Conservation (phyloP, 2,888 invertebrate genomes). For the Sarcophaga caerulescens region DNA sequence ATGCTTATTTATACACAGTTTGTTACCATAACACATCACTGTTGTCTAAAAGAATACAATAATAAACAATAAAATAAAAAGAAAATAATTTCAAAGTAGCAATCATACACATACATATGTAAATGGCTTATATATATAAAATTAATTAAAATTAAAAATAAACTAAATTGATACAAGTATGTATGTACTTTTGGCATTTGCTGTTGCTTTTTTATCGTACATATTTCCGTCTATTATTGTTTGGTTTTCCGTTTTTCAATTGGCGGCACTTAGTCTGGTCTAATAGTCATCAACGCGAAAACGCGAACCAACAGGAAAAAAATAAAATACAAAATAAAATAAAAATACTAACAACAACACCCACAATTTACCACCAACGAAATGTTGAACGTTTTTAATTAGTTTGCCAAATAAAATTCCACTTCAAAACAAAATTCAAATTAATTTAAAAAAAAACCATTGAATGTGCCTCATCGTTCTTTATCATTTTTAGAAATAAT, state of each 20-base stretch:
- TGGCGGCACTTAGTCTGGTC: conserved; percentile 50
- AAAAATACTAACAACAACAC: conserved; percentile 8
- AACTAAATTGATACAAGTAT: neutral
- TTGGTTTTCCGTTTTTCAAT: conserved; percentile 14
- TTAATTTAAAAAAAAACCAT: neutral
- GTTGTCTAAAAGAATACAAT: too few relatives aligned
- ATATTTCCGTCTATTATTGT: neutral
- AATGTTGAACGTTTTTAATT: conserved; percentile 31
- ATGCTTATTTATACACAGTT: too few relatives aligned
- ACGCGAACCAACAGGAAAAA: neutral
- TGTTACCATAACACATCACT: too few relatives aligned
- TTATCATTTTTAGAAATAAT: neutral
- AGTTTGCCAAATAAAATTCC: conserved; percentile 14
- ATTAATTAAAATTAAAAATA: conserved; percentile 24
- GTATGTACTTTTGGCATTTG: neutral
- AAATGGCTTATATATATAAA: neutral
- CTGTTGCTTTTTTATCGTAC: neutral
- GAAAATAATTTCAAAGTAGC: too few relatives aligned
- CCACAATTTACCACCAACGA: conserved; percentile 23
- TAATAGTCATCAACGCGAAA: neutral
- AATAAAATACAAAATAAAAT: neutral
- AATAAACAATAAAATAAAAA: too few relatives aligned
- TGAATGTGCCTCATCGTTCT: neutral
- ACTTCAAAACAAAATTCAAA: neutral
- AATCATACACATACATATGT: too few relatives aligned